Base-by-base conservation (phyloP, 2,797 vertebrate genomes). In the Streptopelia turtur region DNA sequence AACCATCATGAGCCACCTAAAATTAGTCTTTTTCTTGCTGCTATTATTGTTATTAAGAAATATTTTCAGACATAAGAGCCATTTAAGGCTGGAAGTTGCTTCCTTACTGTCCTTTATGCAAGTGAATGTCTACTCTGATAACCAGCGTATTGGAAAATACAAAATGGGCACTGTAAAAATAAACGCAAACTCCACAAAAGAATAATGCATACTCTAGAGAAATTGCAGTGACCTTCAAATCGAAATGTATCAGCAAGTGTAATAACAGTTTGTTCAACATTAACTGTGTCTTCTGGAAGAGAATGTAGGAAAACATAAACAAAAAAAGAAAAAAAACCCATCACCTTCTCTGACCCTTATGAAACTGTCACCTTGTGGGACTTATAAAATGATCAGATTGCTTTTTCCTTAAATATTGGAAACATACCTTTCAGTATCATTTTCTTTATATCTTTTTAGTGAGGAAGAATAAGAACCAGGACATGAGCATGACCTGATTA, bases 181-280 rank as follows among this genome's bases (percentile, higher is more conserved):
- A 16, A 0, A 1, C 8, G 16, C 35, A 49, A 12, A 4, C 27
- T 27, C 18, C 12, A 15, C 10, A 50, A 31, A 64, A 65, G 33
- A 45, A 17, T 11, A 70, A 33, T 7, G 3, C 12, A 16, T 16
- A 25, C 41, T 81, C 27, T 75, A 12, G 24, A 41, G 37, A 41
- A 20, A 14, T 47, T 81, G 41, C 41, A 43, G 16, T 66, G 35
- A 84, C 41, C 30, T 85, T 71, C 41, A 61, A 18, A 37, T 52
- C 49, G 35, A 21, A 80, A 50, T 7, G 25, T 37, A 70, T 3
- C 3, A 5, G 8, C 21, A 52, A 63, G 30, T 8, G 14, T 47
- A 63, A 11, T 39, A 81, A 56, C 18, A 56, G 14, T 56, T 84
- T 27, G 18, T 28, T 84, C 28, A 45, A 24, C 11, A 5, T 22